Evolutionary conservation across 2,797 vertebrate species (phyloP).

Genomic region (Molossus molossus): DNA sequence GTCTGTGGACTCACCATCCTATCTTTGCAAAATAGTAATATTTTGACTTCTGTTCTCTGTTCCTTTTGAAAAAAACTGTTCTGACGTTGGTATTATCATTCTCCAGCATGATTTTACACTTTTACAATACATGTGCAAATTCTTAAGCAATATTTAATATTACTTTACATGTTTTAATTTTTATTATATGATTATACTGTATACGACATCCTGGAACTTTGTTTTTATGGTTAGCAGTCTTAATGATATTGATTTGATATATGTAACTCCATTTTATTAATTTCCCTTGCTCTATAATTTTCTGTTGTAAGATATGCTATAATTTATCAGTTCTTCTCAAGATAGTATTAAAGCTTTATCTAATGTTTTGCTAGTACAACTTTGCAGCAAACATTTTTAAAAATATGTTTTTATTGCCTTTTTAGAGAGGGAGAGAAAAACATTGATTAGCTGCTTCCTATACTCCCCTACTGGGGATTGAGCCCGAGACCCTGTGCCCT

Average conservation of each 20-base stretch:
- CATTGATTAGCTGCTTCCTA: no score
- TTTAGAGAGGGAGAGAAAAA: no score
- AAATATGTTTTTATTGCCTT: no score
- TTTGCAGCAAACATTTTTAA: not conserved
- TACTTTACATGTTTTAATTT: conserved; percentile 29
- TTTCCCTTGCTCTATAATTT: not conserved
- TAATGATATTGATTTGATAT: not conserved
- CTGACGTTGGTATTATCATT: not conserved
- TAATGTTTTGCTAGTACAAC: not conserved
- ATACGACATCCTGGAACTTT: not conserved
- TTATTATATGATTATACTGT: not conserved
- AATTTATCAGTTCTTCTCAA: not conserved
- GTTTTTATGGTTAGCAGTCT: conserved; percentile 32
- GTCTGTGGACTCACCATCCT: not conserved
- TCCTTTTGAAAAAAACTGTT: not conserved
- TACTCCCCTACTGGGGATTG: no score
- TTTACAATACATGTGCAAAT: not conserved
- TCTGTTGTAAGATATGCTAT: not conserved
- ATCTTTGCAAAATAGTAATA: conserved; percentile 53
- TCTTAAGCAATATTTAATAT: not conserved
- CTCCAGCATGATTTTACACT: not conserved
- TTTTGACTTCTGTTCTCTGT: not conserved
- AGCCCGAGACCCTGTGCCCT: no score
- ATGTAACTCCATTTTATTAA: not conserved
- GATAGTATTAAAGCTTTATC: not conserved